phyloP scores from a whole-genome alignment of 2,888 invertebrate genomes.

The Brachycybe producta region DNA sequence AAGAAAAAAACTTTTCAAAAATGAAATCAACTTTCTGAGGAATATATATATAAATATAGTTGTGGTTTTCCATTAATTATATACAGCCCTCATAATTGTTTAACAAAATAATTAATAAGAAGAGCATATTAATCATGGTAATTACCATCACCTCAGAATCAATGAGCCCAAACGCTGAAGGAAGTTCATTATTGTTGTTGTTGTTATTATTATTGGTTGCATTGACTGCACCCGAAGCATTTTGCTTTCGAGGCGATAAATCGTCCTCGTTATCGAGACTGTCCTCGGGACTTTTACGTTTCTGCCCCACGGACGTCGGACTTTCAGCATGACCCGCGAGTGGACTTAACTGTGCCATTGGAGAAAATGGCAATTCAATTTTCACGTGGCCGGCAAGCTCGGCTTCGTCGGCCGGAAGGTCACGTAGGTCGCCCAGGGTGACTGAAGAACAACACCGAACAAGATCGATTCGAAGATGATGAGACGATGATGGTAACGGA shows the following conservation, averaged over 20 bases:
- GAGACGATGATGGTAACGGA: too few species aligned
- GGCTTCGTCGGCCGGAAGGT: neutral
- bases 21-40: too few species aligned
- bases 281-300: conserved; percentile 16
- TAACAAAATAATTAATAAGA: too few species aligned
- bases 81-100: too few species aligned
- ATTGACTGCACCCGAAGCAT: neutral
- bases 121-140: neutral
- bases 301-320: conserved; percentile 3
- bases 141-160: conserved; percentile 11
- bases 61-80: too few species aligned
- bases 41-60: too few species aligned
- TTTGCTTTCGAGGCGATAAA: conserved; percentile 14
- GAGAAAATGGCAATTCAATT: neutral
- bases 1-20: too few species aligned
- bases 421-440: neutral
- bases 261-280: conserved; percentile 11
- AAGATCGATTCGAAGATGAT: too few species aligned
- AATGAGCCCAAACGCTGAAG: conserved; percentile 12
- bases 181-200: neutral
- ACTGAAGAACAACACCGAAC: neutral
- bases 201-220: neutral
- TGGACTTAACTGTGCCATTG: conserved; percentile 18
- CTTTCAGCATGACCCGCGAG: conserved; percentile 9
- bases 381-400: neutral